phyloP scores from a whole-genome alignment of 1,140 invertebrate genomes.

The Hypsibius dujardini region DNA sequence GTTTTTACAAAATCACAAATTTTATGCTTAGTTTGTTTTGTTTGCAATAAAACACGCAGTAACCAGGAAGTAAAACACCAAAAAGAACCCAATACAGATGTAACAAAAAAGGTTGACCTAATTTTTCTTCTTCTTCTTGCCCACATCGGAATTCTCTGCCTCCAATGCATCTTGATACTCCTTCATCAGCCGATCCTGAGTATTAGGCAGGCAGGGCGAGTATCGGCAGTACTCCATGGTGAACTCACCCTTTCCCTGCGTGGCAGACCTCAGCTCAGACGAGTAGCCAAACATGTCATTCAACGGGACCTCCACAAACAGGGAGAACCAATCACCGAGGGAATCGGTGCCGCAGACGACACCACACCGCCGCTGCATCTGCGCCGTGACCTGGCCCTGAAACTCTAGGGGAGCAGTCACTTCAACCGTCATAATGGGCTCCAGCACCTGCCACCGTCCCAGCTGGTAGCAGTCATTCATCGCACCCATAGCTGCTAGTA shows the following conservation, averaged over 20 bases:
- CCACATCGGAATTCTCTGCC: slow-evolving; percentile 41
- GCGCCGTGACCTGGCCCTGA: slow-evolving; percentile 56
- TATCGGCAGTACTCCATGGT: slow-evolving; percentile 94
- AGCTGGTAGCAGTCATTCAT: slow-evolving; percentile 37
- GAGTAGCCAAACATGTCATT: slow-evolving; percentile 99
- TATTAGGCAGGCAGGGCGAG: slow-evolving; percentile 57
- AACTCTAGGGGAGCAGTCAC: slow-evolving; percentile 70
- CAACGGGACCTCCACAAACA: slow-evolving; percentile 57
- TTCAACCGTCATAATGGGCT: slow-evolving; percentile 94
- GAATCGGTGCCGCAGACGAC: slow-evolving; percentile 63
- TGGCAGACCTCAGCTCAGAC: slow-evolving; percentile 67
- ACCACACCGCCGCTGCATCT: slow-evolving; percentile 65
- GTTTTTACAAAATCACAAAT: too few relatives aligned
- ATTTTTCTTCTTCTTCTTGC: slow-evolving; percentile 42
- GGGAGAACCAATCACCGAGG: slow-evolving; percentile 67
- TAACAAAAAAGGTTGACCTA: too few relatives aligned
- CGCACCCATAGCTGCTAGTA: slow-evolving; percentile 66
- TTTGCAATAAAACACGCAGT: too few relatives aligned
- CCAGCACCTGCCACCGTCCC: slow-evolving; percentile 37
- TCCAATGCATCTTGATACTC: slow-evolving; percentile 25
- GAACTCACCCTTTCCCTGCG: slow-evolving; percentile 97
- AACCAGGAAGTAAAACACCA: too few relatives aligned
- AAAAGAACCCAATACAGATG: too few relatives aligned
- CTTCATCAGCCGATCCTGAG: slow-evolving; percentile 57
- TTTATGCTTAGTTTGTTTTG: too few relatives aligned